Conservation (phyloP, 2,888 invertebrate species). For the Diarsia brunnea region DNA sequence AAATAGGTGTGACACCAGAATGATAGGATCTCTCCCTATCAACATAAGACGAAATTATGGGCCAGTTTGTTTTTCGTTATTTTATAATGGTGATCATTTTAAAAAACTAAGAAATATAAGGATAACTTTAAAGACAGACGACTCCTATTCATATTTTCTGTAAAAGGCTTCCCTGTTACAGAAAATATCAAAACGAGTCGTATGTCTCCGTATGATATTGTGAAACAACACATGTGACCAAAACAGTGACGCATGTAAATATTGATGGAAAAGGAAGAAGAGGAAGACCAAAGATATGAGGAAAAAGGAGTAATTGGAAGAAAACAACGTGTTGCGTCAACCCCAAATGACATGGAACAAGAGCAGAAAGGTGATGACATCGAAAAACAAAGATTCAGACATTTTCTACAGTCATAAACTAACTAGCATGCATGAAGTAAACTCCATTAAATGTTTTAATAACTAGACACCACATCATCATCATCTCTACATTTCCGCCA, state of each 20-base stretch:
- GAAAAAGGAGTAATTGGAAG: background rate
- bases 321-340: background rate
- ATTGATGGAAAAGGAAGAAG: background rate
- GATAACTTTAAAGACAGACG: background rate
- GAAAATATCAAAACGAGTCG: background rate
- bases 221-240: background rate
- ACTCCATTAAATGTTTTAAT: background rate
- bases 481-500: background rate
- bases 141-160: too few species aligned
- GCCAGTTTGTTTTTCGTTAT: background rate
- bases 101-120: background rate
- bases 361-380: background rate
- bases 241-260: background rate
- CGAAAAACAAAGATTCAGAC: background rate
- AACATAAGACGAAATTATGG: background rate
- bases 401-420: background rate
- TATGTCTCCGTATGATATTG: background rate
- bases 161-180: background rate
- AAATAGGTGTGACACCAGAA: conserved; percentile 28
- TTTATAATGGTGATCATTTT: background rate
- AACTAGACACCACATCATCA: background rate
- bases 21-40: background rate
- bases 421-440: background rate
- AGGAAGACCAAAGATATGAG: background rate
- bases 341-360: background rate